phyloP scores from a whole-genome alignment of 2,113 vertebrate genomes.

The Cacatua alba region DNA sequence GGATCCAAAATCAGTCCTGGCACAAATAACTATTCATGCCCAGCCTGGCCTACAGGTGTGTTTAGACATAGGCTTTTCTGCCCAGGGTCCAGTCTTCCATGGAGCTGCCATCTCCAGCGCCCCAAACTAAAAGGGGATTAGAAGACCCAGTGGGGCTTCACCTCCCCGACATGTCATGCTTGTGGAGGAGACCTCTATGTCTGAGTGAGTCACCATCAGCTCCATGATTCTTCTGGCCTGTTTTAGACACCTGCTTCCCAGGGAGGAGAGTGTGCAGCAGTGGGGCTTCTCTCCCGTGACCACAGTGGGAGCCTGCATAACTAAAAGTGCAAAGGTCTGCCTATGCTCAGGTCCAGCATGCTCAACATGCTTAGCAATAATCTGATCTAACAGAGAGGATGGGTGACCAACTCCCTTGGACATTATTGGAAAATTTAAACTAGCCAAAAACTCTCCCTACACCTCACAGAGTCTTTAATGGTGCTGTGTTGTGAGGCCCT shows the following conservation, averaged over 20 bases:
- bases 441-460: not conserved
- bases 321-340: not conserved
- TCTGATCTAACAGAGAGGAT: not conserved
- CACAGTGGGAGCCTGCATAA: accelerated
- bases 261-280: not conserved
- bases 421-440: not conserved
- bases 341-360: not conserved
- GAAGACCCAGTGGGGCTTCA: not conserved
- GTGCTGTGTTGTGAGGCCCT: not conserved
- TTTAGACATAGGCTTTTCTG: not conserved
- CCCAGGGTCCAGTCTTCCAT: not conserved
- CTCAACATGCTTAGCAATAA: not conserved
- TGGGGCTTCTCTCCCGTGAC: not conserved
- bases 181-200: not conserved
- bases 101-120: accelerated
- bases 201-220: accelerated
- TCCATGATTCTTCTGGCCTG: not conserved
- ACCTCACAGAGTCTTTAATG: not conserved
- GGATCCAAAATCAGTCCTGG: not conserved
- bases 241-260: not conserved
- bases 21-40: not conserved
- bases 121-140: not conserved
- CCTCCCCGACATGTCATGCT: not conserved
- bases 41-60: not conserved
- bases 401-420: not conserved